Evolutionary conservation across 1,140 invertebrate genomes (phyloP), one percentile per base, ranked within the genome.

Genomic region (Ceratina australensis): DNA sequence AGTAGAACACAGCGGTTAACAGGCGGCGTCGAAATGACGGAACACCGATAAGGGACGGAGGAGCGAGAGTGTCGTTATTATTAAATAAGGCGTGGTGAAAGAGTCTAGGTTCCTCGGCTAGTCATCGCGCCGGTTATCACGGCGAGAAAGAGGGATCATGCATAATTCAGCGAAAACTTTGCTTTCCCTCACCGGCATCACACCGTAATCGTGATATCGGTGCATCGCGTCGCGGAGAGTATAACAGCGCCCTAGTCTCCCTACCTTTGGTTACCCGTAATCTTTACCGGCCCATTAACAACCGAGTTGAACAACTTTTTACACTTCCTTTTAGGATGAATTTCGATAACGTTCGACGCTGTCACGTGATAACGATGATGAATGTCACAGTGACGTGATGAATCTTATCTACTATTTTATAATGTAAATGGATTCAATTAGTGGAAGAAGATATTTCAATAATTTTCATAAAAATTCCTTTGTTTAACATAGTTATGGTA

Each of bases 91-190:
- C 26, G 63, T 24, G 64, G 56, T 3, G n/a, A 49, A 72, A 65
- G 61, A 42, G 33, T 42, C 33, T 42, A 50, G 47, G 26, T 22
- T 60, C 18, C 10, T n/a, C n/a, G 33, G 26, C 18, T 63, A 63
- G 52, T 79, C 52, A 42, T 42, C 33, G 33, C 33, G 26, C 10
- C 56, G 57, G 72, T 75, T 79, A 76, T 68, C 50, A 59, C 59
- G 24, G 18, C 33, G 56, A 64, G 56, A 28, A 22, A 59, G 47
- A 72, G 10, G 81, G 64, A 78, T 84, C 80, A 86, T 87, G 82
- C 82, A 87, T 87, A 81, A 87, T 87, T 87, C 84, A 87, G 28
- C 68, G 80, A 78, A 83, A 84, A 87, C 72, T 87, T 84, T 16
- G 60, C n/a, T 42, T 33, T 33, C 52, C 24, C n/a, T 18, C 26